phyloP scores from a whole-genome alignment of 2,888 invertebrate genomes.

The Aporophyla lueneburgensis region DNA sequence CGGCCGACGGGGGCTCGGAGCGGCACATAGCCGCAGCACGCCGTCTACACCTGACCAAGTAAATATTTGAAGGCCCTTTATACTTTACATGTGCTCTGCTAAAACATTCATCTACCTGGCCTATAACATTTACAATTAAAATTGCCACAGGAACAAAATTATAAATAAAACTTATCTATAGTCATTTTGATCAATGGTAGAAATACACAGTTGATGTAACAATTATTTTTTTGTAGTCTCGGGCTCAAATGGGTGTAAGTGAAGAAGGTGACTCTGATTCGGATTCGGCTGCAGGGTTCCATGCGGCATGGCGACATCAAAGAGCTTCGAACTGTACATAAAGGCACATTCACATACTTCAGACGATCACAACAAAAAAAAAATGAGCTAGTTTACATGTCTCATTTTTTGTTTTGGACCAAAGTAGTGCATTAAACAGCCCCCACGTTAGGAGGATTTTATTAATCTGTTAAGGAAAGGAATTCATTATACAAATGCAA shows the following conservation, averaged over 20 bases:
- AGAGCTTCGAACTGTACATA: slow-evolving; percentile 81
- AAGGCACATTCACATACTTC: neutral
- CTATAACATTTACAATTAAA: neutral
- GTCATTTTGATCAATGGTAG: neutral
- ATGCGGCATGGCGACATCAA: slow-evolving; percentile 85
- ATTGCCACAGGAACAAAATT: neutral
- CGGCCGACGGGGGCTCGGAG: slow-evolving; percentile 78
- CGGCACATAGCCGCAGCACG: slow-evolving; percentile 90
- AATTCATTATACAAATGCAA: neutral
- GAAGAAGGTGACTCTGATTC: slow-evolving; percentile 95
- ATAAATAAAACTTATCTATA: neutral
- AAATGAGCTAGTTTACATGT: too few species aligned
- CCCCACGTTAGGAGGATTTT: neutral
- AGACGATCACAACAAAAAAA: neutral
- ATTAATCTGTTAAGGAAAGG: neutral
- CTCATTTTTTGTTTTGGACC: neutral
- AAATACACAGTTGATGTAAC: slow-evolving; percentile 2
- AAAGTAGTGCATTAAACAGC: neutral
- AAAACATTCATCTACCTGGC: neutral
- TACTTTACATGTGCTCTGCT: neutral
- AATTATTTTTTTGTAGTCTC: slow-evolving; percentile 75
- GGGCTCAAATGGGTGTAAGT: slow-evolving; percentile 80
- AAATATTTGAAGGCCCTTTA: slow-evolving; percentile 6
- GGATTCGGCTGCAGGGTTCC: slow-evolving; percentile 97
- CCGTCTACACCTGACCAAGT: slow-evolving; percentile 93